Conservation (phyloP, 2,113 vertebrate species). For the Vidua chalybeata region DNA sequence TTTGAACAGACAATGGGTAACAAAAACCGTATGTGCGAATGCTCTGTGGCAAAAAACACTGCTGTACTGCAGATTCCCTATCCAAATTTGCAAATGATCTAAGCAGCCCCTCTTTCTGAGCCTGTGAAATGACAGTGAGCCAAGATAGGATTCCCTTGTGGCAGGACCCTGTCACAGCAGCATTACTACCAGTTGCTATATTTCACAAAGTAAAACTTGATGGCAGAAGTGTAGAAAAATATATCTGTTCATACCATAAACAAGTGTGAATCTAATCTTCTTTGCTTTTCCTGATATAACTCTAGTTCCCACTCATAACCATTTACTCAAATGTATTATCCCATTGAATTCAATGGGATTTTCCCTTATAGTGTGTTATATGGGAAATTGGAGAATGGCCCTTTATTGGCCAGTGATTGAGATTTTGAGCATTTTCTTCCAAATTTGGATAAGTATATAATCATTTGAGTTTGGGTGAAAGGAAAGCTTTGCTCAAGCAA, state of each 20-base stretch:
- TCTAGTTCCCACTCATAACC: not conserved
- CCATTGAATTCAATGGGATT: not conserved
- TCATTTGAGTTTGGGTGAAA: not conserved
- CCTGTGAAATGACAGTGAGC: not conserved
- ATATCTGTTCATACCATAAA: not conserved
- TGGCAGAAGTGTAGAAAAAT: not conserved
- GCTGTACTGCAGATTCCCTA: conserved; percentile 32
- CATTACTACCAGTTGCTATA: not conserved
- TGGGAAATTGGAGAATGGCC: not conserved
- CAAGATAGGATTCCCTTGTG: not conserved
- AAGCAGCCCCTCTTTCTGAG: conserved; percentile 3
- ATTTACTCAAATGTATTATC: not conserved
- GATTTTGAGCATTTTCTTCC: not conserved
- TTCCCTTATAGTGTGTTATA: not conserved
- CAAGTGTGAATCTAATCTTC: not conserved
- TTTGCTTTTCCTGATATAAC: not conserved
- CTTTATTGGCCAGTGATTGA: not conserved
- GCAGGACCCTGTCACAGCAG: not conserved
- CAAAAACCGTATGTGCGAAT: conserved; percentile 37
- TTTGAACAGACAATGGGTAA: conserved; percentile 64
- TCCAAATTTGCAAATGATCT: not conserved
- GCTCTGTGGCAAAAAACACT: conserved; percentile 19
- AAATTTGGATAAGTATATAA: not conserved
- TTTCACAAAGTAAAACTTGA: conserved; percentile 2
- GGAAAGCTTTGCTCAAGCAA: not conserved